A percentile compares a stretch with the other conserved stretches of the same genome.
Evolutionary conservation across 1,140 invertebrate genomes (phyloP).

Genomic region (Wasmannia auropunctata): DNA sequence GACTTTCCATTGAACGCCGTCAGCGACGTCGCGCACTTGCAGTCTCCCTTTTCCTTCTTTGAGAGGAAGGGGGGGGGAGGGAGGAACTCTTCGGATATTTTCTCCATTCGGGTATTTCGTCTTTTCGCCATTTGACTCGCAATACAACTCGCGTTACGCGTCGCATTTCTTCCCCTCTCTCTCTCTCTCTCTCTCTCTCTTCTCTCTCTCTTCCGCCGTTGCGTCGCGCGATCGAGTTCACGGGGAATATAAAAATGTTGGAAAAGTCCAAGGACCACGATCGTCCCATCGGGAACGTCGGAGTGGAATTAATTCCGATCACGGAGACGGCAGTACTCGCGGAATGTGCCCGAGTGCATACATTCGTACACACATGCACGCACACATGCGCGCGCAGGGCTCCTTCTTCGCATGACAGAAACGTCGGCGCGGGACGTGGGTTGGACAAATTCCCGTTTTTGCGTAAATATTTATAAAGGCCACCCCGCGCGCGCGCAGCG

Average conservation of each 20-base stretch:
- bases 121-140: conserved; percentile 31
- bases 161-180: background rate
- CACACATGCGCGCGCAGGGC: background rate
- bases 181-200: background rate
- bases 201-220: background rate
- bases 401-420: conserved; percentile 34
- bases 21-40: background rate
- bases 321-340: conserved; percentile 26
- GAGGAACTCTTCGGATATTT: background rate
- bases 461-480: conserved; percentile 53
- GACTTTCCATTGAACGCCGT: conserved; percentile 39
- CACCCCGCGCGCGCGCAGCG: background rate
- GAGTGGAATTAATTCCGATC: conserved; percentile 57
- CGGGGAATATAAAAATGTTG: conserved; percentile 37
- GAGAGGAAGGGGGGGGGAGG: no score
- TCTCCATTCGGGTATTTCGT: background rate
- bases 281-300: background rate
- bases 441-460: conserved; percentile 25
- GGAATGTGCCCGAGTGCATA: conserved; percentile 21
- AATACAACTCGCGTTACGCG: conserved; percentile 1
- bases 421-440: background rate
- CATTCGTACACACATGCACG: background rate
- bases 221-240: conserved; percentile 23
- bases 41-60: background rate
- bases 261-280: conserved; percentile 27